A percentile compares a stretch with the other conserved stretches of the same genome.
These are phyloP conservation scores for Antheraea mylitta DNA, from an alignment of 1,140 invertebrate species.

Conservation along the genomic window DNA sequence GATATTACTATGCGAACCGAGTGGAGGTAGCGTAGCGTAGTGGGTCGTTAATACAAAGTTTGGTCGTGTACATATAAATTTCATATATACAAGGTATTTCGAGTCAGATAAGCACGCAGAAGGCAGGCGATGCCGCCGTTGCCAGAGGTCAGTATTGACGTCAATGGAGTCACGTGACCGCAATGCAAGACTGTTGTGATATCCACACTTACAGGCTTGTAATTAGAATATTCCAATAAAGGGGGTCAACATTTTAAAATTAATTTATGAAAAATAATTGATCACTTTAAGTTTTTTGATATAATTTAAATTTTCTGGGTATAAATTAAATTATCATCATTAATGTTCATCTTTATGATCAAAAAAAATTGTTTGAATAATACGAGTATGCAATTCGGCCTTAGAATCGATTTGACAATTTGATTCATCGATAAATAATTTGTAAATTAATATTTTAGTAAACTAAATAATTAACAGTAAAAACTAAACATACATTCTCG, in stretches of 20 bases:
- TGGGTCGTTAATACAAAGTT: not conserved
- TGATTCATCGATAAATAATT: no score
- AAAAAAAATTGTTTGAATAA: no score
- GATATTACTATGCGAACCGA: not conserved
- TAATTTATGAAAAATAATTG: not conserved
- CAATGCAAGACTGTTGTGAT: slow-evolving; percentile 19
- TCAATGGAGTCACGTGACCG: slow-evolving; percentile 59
- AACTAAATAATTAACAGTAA: no score
- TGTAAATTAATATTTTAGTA: no score
- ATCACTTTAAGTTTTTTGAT: no score
- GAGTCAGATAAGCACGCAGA: slow-evolving; percentile 54
- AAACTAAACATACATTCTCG: no score
- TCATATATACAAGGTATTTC: slow-evolving; percentile 46
- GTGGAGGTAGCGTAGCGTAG: no score
- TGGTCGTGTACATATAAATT: slow-evolving; percentile 12
- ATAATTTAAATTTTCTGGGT: no score
- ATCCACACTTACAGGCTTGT: slow-evolving; percentile 21
- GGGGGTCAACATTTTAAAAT: not conserved
- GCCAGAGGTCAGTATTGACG: slow-evolving; percentile 67
- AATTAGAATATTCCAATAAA: not conserved
- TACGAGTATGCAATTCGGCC: no score
- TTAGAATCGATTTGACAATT: no score
- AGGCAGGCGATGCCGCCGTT: slow-evolving; percentile 44
- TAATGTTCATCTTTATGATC: no score
- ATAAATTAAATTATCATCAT: no score